Conservation (phyloP, 2,113 vertebrate species). For the Heliornis fulica region DNA sequence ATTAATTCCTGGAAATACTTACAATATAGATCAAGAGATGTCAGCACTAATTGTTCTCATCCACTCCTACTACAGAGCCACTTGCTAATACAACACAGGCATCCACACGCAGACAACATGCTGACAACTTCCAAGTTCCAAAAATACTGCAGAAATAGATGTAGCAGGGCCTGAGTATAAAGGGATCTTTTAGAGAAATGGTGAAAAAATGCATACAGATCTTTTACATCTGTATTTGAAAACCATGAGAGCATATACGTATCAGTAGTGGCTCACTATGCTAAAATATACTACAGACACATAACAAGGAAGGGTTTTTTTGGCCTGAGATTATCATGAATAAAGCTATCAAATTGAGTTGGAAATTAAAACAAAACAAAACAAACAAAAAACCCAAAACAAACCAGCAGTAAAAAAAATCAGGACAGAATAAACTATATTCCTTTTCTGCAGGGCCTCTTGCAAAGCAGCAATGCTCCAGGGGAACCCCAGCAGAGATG, state of each 20-base stretch:
- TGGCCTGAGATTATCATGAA: neutral
- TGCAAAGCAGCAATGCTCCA: neutral
- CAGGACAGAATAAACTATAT: neutral
- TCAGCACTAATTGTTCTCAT: neutral
- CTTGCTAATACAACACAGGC: neutral
- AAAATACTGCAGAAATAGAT: neutral
- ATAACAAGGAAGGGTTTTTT: neutral
- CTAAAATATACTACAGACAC: neutral
- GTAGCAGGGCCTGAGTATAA: neutral
- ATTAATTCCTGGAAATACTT: neutral
- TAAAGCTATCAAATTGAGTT: neutral
- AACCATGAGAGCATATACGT: neutral
- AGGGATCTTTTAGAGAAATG: neutral
- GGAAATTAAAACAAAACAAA: neutral
- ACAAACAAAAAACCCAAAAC: too few relatives aligned
- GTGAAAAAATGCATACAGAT: neutral
- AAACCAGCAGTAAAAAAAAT: neutral
- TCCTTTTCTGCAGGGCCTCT: neutral
- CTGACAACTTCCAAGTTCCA: neutral
- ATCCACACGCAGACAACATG: neutral
- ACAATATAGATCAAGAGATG: neutral
- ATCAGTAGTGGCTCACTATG: neutral
- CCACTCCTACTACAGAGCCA: neutral
- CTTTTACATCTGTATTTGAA: neutral
- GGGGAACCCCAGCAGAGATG: neutral